Evolutionary conservation across 2,797 vertebrate genomes (phyloP).

Genomic region (Gallinago nigripennis): DNA sequence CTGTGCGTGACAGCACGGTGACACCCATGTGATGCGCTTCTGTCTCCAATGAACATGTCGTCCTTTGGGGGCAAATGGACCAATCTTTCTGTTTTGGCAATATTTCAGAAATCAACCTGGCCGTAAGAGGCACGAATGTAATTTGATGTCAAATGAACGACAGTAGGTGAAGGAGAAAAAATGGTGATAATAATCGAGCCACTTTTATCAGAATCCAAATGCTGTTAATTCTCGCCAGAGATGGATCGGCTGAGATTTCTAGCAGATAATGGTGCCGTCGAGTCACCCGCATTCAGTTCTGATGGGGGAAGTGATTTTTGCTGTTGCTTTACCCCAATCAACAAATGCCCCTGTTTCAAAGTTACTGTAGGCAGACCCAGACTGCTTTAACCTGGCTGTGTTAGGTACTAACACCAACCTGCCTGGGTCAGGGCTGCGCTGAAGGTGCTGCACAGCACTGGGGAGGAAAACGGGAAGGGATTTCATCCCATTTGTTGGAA

Average conservation of each 20-base stretch:
- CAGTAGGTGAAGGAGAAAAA: not conserved
- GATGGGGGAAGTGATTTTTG: not conserved
- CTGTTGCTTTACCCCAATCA: not conserved
- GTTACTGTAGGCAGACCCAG: not conserved
- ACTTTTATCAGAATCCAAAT: not conserved
- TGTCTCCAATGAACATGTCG: not conserved
- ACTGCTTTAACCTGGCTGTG: not conserved
- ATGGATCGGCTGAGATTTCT: not conserved
- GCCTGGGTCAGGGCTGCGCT: not conserved
- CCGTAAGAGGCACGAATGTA: not conserved
- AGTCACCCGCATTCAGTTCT: not conserved
- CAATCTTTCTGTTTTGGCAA: not conserved
- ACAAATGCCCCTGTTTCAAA: not conserved
- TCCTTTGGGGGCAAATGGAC: not conserved
- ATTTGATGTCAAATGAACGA: not conserved
- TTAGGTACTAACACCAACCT: not conserved
- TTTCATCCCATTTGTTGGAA: not conserved
- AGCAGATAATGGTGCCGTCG: not conserved
- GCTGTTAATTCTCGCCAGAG: not conserved
- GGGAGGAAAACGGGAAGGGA: not conserved
- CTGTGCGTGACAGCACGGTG: not conserved
- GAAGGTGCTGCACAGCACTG: not conserved
- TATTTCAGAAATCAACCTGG: not conserved
- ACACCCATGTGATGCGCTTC: not conserved
- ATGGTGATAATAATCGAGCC: not conserved